phyloP scores from a whole-genome alignment of 2,797 vertebrate genomes.

The Salmo trutta region DNA sequence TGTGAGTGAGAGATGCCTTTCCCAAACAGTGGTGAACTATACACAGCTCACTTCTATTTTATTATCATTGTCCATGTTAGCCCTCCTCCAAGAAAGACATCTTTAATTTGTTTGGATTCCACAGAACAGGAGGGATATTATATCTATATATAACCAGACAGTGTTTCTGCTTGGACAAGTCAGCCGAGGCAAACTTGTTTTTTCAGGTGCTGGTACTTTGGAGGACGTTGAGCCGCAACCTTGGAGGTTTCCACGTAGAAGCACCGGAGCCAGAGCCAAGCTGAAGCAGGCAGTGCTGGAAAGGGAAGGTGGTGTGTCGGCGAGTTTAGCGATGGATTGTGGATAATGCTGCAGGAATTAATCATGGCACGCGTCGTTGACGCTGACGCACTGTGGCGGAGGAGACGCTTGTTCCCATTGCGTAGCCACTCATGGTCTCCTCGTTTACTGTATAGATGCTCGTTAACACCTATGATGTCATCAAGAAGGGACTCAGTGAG shows the following conservation, averaged over 20 bases:
- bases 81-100: slow-evolving; percentile 79
- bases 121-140: slow-evolving; percentile 81
- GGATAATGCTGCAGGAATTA: slow-evolving; percentile 64
- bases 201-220: slow-evolving; percentile 97
- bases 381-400: slow-evolving; percentile 24
- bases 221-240: slow-evolving; percentile 85
- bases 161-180: slow-evolving; percentile 83
- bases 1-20: slow-evolving; percentile 74
- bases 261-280: slow-evolving; percentile 77
- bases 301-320: slow-evolving; percentile 63
- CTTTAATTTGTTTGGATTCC: slow-evolving; percentile 89
- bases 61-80: slow-evolving; percentile 81
- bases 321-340: slow-evolving; percentile 47
- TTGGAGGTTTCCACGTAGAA: slow-evolving; percentile 81
- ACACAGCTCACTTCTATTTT: slow-evolving; percentile 72
- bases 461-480: slow-evolving; percentile 50
- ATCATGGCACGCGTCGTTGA: slow-evolving; percentile 61
- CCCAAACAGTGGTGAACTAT: slow-evolving; percentile 42
- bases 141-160: slow-evolving; percentile 88
- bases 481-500: slow-evolving; percentile 24
- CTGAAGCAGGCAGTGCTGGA: slow-evolving; percentile 54
- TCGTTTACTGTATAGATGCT: slow-evolving; percentile 38
- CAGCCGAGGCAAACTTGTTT: slow-evolving; percentile 88
- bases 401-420: slow-evolving; percentile 27
- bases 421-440: slow-evolving; percentile 19